Evolutionary conservation across 2,797 vertebrate species (phyloP).

Genomic region (Dendrocincla tyrannina): DNA sequence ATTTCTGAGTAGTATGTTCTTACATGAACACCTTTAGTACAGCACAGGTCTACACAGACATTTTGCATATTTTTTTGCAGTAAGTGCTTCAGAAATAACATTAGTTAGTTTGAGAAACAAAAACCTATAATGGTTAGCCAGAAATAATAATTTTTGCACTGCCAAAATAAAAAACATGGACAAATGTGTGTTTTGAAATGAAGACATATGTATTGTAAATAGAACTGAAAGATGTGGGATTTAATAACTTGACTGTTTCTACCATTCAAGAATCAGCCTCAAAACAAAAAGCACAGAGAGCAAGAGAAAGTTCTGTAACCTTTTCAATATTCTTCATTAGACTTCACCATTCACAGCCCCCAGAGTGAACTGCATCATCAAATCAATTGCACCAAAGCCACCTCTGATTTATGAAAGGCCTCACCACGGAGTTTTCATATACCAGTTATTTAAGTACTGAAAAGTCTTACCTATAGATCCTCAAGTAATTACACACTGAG

Average conservation of each 20-base stretch:
- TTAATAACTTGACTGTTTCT: constrained; percentile 1
- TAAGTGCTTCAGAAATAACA: neutral
- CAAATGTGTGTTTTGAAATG: neutral
- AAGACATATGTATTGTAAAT: neutral
- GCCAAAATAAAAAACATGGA: neutral
- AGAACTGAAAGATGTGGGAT: neutral
- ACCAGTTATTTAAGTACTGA: constrained; percentile 69
- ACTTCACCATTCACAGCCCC: constrained; percentile 45
- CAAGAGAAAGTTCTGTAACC: constrained; percentile 57
- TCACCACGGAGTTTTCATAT: constrained; percentile 68
- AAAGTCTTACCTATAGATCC: constrained; percentile 73
- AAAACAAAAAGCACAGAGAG: constrained; percentile 42
- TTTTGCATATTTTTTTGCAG: neutral
- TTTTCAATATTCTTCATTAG: constrained; percentile 73
- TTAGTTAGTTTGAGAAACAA: neutral
- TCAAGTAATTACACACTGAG: constrained; percentile 71
- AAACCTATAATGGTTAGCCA: neutral
- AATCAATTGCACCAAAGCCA: constrained; percentile 71
- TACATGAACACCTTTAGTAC: neutral
- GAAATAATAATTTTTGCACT: neutral
- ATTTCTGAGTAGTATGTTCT: neutral
- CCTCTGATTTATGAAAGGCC: constrained; percentile 67
- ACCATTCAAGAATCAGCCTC: neutral
- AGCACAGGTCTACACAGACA: neutral
- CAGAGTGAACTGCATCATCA: constrained; percentile 69